A percentile compares a stretch with the other conserved stretches of the same genome.
These are phyloP conservation scores for Clunio marinus DNA, from an alignment of 2,888 invertebrate species.

Conservation along the genomic window DNA sequence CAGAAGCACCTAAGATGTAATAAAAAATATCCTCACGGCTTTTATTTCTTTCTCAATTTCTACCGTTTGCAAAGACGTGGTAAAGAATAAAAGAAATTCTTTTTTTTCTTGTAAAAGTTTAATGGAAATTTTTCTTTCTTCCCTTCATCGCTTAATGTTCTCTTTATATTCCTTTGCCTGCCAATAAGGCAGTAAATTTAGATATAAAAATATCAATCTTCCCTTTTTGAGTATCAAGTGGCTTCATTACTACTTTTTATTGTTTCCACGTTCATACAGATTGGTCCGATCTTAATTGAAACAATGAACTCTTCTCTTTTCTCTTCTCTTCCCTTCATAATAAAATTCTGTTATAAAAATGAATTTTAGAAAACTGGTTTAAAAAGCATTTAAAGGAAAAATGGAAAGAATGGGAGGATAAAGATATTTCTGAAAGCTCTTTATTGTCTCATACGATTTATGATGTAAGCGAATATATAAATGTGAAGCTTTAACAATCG, in stretches of 20 bases:
- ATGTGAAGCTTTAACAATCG: not conserved
- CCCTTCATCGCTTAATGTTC: not conserved
- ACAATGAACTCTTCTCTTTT: not conserved
- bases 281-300: not conserved
- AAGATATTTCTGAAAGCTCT: slow-evolving; percentile 8
- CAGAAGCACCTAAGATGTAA: slow-evolving; percentile 3
- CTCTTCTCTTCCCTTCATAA: not conserved
- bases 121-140: slow-evolving; percentile 18
- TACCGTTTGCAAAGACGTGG: not conserved
- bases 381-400: not conserved
- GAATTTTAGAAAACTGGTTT: not conserved
- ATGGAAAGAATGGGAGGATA: too few relatives aligned
- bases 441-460: slow-evolving; percentile 10
- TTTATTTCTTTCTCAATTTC: not conserved
- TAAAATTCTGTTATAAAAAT: too few relatives aligned
- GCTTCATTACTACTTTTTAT: slow-evolving; percentile 13
- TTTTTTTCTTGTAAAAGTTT: slow-evolving; percentile 8
- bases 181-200: slow-evolving; percentile 25
- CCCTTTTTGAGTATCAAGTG: slow-evolving; percentile 3
- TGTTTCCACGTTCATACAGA: not conserved
- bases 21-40: slow-evolving; percentile 19
- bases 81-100: not conserved
- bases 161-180: not conserved
- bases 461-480: too few relatives aligned
- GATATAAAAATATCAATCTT: slow-evolving; percentile 30